These are phyloP conservation scores for Muntiacus reevesi DNA, from an alignment of 2,113 vertebrate species.

Conservation along the genomic window DNA sequence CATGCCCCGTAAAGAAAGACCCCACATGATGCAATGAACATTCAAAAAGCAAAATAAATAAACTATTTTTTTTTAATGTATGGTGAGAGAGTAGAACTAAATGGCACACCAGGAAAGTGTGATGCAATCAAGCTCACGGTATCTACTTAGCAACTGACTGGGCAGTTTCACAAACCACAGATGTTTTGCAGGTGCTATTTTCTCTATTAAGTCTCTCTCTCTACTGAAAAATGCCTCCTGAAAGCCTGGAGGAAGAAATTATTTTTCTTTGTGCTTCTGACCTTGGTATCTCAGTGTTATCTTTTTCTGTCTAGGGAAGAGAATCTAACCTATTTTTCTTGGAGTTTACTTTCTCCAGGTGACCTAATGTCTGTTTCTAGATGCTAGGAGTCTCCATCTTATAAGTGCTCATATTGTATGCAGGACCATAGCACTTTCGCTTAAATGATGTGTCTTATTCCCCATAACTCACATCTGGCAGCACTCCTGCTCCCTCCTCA, in stretches of 20 bases:
- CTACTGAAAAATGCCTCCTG: neutral
- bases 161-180: neutral
- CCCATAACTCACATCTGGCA: neutral
- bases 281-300: neutral
- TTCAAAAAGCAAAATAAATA: neutral
- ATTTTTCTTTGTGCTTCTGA: neutral
- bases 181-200: neutral
- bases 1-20: neutral
- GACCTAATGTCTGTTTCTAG: neutral
- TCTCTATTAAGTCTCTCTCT: neutral
- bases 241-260: neutral
- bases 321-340: neutral
- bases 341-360: neutral
- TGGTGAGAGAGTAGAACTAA: neutral
- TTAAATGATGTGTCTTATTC: neutral
- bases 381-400: neutral
- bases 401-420: neutral
- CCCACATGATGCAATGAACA: neutral
- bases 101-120: neutral
- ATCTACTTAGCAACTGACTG: neutral
- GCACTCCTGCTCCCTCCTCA: neutral
- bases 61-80: neutral
- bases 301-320: neutral
- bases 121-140: neutral
- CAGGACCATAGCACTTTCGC: neutral